Conservation (phyloP, 2,888 invertebrate species). For the Adineta ricciae region DNA sequence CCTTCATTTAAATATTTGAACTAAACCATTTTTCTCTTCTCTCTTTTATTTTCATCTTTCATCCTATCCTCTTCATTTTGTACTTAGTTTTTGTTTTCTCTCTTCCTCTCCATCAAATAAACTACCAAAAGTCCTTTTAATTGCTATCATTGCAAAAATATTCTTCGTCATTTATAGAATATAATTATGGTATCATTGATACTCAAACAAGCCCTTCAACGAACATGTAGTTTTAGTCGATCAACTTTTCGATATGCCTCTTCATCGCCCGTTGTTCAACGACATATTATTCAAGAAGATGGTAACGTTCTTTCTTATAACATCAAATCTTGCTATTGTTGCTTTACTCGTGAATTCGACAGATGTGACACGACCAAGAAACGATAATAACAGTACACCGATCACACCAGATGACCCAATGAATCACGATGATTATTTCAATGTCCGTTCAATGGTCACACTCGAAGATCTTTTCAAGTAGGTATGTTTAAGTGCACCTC, state of each 20-base stretch:
- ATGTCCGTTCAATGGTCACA: constrained; percentile 72
- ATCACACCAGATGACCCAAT: constrained; percentile 49
- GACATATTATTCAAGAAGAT: neutral
- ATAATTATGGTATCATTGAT: neutral
- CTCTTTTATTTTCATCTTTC: neutral
- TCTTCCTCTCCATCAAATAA: neutral
- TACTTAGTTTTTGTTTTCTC: neutral
- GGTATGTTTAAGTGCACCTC: neutral
- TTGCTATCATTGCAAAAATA: neutral
- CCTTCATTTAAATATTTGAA: neutral
- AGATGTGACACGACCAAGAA: neutral
- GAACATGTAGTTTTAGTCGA: neutral
- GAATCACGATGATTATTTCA: constrained; percentile 72
- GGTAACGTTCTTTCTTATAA: neutral
- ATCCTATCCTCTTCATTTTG: neutral
- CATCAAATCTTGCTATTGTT: neutral
- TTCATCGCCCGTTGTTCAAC: neutral
- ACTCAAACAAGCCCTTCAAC: neutral
- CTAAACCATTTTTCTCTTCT: neutral
- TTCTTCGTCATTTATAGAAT: neutral
- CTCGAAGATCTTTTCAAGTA: constrained; percentile 73
- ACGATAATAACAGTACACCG: neutral
- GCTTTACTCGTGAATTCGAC: neutral
- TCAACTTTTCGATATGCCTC: neutral
- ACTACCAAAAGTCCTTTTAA: neutral